Base-by-base conservation (phyloP, 2,113 vertebrate genomes). In the Poeciliopsis retropinna region DNA sequence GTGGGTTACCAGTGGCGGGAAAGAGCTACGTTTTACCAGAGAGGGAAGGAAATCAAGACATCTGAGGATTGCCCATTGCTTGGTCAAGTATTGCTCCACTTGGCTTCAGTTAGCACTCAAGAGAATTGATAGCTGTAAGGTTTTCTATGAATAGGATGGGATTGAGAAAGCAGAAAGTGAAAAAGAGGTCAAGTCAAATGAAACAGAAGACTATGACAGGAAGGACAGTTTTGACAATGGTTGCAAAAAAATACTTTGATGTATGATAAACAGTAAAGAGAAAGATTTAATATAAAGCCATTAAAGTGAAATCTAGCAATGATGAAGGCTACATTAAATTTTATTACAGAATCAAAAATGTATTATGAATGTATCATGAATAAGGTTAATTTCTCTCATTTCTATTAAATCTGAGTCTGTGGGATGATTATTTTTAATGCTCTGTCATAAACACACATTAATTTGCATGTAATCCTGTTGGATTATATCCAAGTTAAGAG, bases 11-110 rank as follows among this genome's bases (percentile, higher is more conserved):
- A 29, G 31, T 62, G 25, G 19, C 17, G 54, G 60, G 30, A 64
- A 44, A 37, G 51, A 39, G 47, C 11, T 0, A 29, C 57, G 70
- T 60, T 83, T 77, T 57, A 39, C 41, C 63, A 75, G 64, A 47
- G 60, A 39, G 34, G 72, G 30, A 72, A 60, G 47, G 31, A 70
- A 54, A 60, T 37, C 30, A 68, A 68, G n/a, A 47, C 66, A 39
- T 68, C 63, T 15, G 39, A 32, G 54, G 69, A 82, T 15, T 25
- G 75, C 30, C 82, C 51, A 66, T 65, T 69, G 75, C 69, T 74
- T 34, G 41, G 73, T 79, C 81, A 60, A 47, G 44, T 47, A 25
- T 17, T 57, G 51, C 51, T 57, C 51, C 8, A 10, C 1, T n/a
- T n/a, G 25, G 22, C 51, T 25, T 57, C 51, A 57, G 44, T 19